These are phyloP conservation scores for Ischnus inquisitorius DNA, from an alignment of 2,888 invertebrate species.

Conservation along the genomic window DNA sequence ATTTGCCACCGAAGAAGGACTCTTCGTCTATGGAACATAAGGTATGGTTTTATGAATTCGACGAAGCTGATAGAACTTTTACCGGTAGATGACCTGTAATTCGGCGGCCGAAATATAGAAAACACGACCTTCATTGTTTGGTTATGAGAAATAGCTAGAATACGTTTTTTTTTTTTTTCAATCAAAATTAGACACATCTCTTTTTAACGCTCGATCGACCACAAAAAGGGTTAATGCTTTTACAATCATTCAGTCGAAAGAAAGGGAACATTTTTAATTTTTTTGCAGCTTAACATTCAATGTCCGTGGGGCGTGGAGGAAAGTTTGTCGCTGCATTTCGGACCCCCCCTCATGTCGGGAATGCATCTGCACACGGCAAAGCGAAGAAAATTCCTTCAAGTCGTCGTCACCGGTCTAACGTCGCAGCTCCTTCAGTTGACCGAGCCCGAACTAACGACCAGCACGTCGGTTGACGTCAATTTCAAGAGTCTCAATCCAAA, in stretches of 20 bases:
- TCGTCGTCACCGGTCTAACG: conserved; percentile 89
- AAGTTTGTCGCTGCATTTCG: conserved; percentile 92
- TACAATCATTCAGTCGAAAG: background rate
- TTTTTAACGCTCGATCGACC: too few relatives aligned
- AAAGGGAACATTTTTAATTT: background rate
- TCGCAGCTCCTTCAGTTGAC: conserved; percentile 83
- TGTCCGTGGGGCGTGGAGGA: conserved; percentile 93
- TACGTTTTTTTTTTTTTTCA: too few relatives aligned
- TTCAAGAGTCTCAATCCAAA: conserved; percentile 90
- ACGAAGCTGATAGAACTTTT: conserved; percentile 1
- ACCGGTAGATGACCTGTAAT: background rate
- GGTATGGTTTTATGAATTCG: conserved; percentile 82
- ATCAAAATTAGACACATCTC: too few relatives aligned
- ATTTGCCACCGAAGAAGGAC: conserved; percentile 90
- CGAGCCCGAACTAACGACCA: conserved; percentile 85
- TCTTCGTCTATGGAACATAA: conserved; percentile 91
- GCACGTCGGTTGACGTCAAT: conserved; percentile 88
- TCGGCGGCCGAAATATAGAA: too few relatives aligned
- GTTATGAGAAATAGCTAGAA: too few relatives aligned
- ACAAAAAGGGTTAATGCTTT: too few relatives aligned
- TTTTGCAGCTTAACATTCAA: conserved; percentile 88
- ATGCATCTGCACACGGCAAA: conserved; percentile 94
- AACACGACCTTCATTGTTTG: too few relatives aligned
- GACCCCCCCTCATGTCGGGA: conserved; percentile 92
- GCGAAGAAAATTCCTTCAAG: conserved; percentile 94